A percentile compares a stretch with the other conserved stretches of the same genome.
Evolutionary conservation across 1,140 invertebrate genomes (phyloP).

Genomic region (Camponotus pennsylvanicus): DNA sequence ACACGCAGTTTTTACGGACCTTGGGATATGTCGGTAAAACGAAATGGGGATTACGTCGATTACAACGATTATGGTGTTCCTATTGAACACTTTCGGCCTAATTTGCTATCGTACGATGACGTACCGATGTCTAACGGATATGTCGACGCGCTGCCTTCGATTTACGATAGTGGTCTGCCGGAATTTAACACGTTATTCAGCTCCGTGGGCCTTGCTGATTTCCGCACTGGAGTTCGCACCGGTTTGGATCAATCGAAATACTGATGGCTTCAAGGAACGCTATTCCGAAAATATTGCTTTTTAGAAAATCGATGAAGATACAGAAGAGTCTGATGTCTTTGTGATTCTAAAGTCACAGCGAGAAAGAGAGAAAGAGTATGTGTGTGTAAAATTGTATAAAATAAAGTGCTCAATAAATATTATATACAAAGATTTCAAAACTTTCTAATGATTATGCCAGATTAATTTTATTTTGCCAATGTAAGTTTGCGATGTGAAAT

Average conservation of each 20-base stretch:
- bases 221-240: conserved; percentile 43
- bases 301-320: not conserved
- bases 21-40: conserved; percentile 30
- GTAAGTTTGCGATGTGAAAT: not conserved
- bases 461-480: not conserved
- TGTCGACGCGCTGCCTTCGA: conserved; percentile 14
- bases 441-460: too few species aligned
- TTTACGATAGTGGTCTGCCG: conserved; percentile 22
- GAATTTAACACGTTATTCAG: conserved; percentile 25
- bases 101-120: conserved; percentile 8
- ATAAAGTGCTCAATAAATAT: conserved; percentile 3
- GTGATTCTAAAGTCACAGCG: not conserved
- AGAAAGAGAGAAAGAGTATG: not conserved
- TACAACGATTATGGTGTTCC: conserved; percentile 56
- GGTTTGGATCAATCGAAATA: conserved; percentile 45
- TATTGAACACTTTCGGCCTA: conserved; percentile 48
- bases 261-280: conserved; percentile 1
- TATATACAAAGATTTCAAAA: not conserved
- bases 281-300: conserved; percentile 27
- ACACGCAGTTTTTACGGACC: conserved; percentile 33
- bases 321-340: not conserved
- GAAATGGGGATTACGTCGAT: conserved; percentile 58
- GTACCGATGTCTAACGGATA: conserved; percentile 44
- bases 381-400: conserved; percentile 18
- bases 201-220: conserved; percentile 38